Base-by-base conservation (phyloP, 2,113 vertebrate species). In the Neolamprologus sp. region DNA sequence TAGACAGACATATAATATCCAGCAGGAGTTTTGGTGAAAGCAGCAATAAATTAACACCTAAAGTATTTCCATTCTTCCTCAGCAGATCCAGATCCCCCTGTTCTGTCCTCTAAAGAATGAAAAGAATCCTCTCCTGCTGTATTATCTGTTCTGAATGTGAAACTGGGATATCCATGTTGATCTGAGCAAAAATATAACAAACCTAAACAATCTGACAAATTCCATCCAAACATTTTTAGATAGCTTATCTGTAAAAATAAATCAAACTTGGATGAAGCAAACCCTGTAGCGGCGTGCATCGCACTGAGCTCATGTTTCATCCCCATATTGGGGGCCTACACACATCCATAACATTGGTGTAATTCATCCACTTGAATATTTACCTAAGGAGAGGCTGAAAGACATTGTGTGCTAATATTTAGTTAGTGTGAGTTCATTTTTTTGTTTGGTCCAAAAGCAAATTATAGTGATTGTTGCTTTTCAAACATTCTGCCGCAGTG, bases 21-120 rank as follows among this genome's bases (percentile, higher is more conserved):
- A 82, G 85, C 80, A 68, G 83, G 86, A 63, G 71, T 92, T 90
- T 51, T 85, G 84, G 83, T 82, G 65, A 86, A 85, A 89, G 84
- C 86, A 26, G 65, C 87, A 78, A 90, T 96, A 95, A 94, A 94
- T 95, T 93, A 94, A 80, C 93, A 95, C 93, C 89, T 91, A 47
- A 88, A 92, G 87, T 89, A 81, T 91, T 91, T 73, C 88, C 89
- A 82, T 82, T 85, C 84, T 81, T 84, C 83, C 63, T 83, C 71
- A 28, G 33, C 89, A 85, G 68, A 84, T 86, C 80, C 73, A 89
- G 45, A 86, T 80, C 78, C 78, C 19, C 33, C 57, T 42, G 13
- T 80, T 78, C 84, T 1, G 2, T 83, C 82, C 85, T 53, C 57
- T 23, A 51, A 94, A 93, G 91, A 95, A 95, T 95, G 93, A 93